Conservation (phyloP, 53 echinoderm and acorn worm genomes). For the Zoroaster sp. region DNA sequence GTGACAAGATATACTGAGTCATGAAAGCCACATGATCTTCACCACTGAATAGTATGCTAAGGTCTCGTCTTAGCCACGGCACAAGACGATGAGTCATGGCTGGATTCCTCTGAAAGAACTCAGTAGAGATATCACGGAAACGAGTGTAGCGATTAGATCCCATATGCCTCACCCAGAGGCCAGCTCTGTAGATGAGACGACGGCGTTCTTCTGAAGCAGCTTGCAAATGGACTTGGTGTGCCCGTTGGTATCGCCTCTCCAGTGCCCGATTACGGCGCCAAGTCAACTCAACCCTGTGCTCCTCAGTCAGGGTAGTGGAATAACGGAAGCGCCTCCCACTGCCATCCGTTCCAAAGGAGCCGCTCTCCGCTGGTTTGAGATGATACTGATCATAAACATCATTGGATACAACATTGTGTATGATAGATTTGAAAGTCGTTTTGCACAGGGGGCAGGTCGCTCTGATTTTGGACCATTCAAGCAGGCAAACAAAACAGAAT, state of each 20-base stretch:
- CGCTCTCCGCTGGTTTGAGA: slow-evolving; percentile 59
- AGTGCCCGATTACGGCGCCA: slow-evolving; percentile 66
- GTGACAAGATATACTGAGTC: slow-evolving; percentile 90
- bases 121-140: slow-evolving; percentile 83
- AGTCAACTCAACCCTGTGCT: slow-evolving; percentile 66
- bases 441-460: slow-evolving; percentile 95
- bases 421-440: slow-evolving; percentile 88
- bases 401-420: slow-evolving; percentile 90
- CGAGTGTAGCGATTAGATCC: slow-evolving; percentile 70
- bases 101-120: slow-evolving; percentile 83
- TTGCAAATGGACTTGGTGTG: slow-evolving; percentile 62
- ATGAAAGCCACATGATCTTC: slow-evolving; percentile 87
- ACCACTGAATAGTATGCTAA: slow-evolving; percentile 79
- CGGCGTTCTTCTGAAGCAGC: slow-evolving; percentile 71
- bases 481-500: slow-evolving; percentile 90
- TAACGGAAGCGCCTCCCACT: slow-evolving; percentile 76
- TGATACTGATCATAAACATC: slow-evolving; percentile 93
- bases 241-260: slow-evolving; percentile 50
- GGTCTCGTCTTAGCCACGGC: slow-evolving; percentile 88
- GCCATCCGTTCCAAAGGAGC: slow-evolving; percentile 40
- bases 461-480: slow-evolving; percentile 95
- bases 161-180: slow-evolving; percentile 72
- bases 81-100: slow-evolving; percentile 88
- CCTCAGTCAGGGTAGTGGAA: slow-evolving; percentile 77
- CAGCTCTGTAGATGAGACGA: slow-evolving; percentile 79